A percentile compares a stretch with the other conserved stretches of the same genome.
Conservation (phyloP, 2,797 vertebrate genomes). For the Pteronotus mesoamericanus region DNA sequence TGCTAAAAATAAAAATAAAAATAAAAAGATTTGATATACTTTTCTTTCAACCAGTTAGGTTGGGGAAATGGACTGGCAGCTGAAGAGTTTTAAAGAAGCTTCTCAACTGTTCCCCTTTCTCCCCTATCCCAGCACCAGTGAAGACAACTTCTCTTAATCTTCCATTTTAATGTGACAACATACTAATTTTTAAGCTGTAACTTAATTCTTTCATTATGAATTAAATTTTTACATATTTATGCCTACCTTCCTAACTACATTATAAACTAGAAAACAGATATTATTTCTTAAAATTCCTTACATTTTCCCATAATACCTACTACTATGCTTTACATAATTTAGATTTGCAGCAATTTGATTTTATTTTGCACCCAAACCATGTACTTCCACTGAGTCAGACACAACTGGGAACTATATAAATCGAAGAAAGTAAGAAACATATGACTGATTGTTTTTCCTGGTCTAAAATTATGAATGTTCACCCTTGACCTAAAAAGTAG, state of each 20-base stretch:
- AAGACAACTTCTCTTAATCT: not conserved
- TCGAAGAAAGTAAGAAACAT: not conserved
- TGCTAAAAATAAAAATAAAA: not conserved
- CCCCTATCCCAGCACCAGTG: fast-evolving
- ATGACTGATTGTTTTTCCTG: not conserved
- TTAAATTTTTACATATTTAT: not conserved
- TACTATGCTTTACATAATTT: not conserved
- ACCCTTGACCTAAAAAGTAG: not conserved
- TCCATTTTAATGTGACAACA: not conserved
- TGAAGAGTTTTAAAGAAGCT: not conserved
- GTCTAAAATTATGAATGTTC: not conserved
- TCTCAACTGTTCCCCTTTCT: not conserved
- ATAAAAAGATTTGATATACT: not conserved
- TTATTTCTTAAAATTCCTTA: not conserved
- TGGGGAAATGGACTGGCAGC: not conserved
- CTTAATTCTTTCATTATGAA: not conserved
- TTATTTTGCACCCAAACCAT: not conserved
- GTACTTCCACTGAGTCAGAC: not conserved
- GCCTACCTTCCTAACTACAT: not conserved
- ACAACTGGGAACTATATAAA: constrained; percentile 26
- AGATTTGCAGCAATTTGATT: constrained; percentile 17
- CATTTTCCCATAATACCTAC: not conserved
- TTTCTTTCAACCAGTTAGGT: not conserved
- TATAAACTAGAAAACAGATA: not conserved
- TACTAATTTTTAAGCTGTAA: not conserved